A percentile compares a stretch with the other conserved stretches of the same genome.
These are phyloP conservation scores for Orius laevigatus DNA, from an alignment of 1,140 invertebrate species.

Conservation along the genomic window DNA sequence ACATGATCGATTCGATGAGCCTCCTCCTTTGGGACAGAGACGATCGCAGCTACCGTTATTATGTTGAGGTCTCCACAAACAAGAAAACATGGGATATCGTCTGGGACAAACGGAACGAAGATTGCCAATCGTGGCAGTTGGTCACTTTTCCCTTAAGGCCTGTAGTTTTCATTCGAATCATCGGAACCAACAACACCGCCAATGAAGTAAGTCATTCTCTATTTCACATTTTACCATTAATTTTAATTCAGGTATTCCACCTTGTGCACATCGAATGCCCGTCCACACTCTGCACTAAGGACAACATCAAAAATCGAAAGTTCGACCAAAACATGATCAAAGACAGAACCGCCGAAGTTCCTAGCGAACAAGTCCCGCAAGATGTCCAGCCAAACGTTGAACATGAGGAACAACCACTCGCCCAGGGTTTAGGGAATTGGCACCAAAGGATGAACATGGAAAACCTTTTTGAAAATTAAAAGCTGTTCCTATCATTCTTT, in stretches of 20 bases:
- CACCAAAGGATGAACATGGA: no score
- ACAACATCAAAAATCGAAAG: no score
- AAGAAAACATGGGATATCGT: conserved; percentile 77
- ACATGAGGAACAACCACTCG: no score
- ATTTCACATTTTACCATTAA: background rate
- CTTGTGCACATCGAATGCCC: no score
- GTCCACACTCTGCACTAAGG: no score
- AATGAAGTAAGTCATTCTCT: conserved; percentile 55
- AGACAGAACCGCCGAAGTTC: no score
- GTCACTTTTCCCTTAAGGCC: conserved; percentile 65
- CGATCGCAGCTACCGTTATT: conserved; percentile 88
- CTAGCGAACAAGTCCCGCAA: no score
- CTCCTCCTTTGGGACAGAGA: conserved; percentile 96
- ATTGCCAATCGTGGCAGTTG: conserved; percentile 81
- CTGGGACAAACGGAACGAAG: conserved; percentile 54
- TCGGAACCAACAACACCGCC: conserved; percentile 89
- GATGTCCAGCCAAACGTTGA: no score
- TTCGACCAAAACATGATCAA: no score
- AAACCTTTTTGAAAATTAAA: background rate
- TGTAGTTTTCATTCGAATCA: conserved; percentile 85
- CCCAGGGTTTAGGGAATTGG: no score
- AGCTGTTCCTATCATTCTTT: background rate
- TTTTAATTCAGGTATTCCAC: background rate
- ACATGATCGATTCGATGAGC: conserved; percentile 77
- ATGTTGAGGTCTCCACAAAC: conserved; percentile 90